phyloP scores from a whole-genome alignment of 2,113 vertebrate genomes.

The Apus apus region DNA sequence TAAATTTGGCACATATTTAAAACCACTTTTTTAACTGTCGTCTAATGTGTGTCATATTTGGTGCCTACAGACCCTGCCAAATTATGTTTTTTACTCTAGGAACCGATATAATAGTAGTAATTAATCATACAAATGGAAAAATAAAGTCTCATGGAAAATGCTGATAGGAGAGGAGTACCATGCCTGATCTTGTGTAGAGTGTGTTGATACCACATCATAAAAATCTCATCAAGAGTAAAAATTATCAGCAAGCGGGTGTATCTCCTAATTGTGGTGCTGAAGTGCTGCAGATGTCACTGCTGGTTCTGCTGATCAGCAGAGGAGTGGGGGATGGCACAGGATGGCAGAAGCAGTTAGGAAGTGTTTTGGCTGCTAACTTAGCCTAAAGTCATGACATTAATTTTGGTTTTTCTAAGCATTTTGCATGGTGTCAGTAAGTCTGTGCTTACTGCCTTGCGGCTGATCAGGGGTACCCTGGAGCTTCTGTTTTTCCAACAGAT shows the following conservation, averaged over 20 bases:
- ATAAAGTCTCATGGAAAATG: background rate
- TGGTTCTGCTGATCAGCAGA: background rate
- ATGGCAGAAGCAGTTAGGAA: background rate
- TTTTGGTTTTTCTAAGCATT: background rate
- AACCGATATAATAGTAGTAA: background rate
- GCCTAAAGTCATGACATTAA: background rate
- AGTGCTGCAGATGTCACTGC: background rate
- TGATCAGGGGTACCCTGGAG: background rate
- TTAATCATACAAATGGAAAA: background rate
- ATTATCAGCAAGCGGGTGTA: fast-evolving
- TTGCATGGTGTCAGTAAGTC: background rate
- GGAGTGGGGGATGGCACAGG: background rate
- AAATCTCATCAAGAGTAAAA: background rate
- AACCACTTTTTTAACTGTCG: background rate
- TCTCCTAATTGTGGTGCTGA: background rate
- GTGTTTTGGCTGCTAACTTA: background rate
- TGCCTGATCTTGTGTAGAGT: background rate
- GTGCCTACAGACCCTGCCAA: background rate
- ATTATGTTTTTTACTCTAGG: background rate
- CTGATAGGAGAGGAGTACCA: background rate
- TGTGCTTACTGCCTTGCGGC: background rate
- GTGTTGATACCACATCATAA: background rate
- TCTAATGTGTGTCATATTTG: background rate
- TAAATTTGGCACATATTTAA: background rate
- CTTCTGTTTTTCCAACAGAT: background rate